Conservation (phyloP, 1,140 invertebrate species). For the Euwallacea fornicatus region DNA sequence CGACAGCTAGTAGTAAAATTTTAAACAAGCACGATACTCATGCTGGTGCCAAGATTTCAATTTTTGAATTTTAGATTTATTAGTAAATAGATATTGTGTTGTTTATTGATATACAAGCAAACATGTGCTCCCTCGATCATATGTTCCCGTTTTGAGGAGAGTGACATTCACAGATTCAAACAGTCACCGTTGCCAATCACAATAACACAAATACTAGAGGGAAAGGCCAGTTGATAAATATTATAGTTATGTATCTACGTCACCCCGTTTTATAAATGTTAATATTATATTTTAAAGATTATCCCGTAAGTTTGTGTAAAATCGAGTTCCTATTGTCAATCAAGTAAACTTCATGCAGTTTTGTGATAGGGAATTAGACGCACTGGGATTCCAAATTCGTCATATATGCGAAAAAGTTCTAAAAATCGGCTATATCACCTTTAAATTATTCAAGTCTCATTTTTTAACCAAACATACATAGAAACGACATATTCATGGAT, state of each 20-base stretch:
- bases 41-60: too few relatives aligned
- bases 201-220: conserved; percentile 6
- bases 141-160: neutral
- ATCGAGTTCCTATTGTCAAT: too few relatives aligned
- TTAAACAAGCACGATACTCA: too few relatives aligned
- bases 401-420: too few relatives aligned
- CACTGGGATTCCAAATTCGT: neutral
- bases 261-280: conserved; percentile 3
- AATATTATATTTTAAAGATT: neutral
- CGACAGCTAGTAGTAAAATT: too few relatives aligned
- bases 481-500: too few relatives aligned
- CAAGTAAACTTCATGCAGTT: neutral
- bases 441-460: too few relatives aligned
- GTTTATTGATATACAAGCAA: neutral
- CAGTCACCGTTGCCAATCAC: conserved; percentile 2
- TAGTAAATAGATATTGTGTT: neutral
- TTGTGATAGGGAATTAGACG: too few relatives aligned
- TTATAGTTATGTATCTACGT: conserved; percentile 7
- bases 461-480: too few relatives aligned
- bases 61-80: too few relatives aligned
- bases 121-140: neutral
- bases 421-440: too few relatives aligned
- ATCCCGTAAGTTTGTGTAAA: too few relatives aligned
- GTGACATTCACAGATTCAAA: neutral
- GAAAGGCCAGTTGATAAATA: conserved; percentile 13